Evolutionary conservation across 2,888 invertebrate genomes (phyloP).

Genomic region (Pollenia labialis): DNA sequence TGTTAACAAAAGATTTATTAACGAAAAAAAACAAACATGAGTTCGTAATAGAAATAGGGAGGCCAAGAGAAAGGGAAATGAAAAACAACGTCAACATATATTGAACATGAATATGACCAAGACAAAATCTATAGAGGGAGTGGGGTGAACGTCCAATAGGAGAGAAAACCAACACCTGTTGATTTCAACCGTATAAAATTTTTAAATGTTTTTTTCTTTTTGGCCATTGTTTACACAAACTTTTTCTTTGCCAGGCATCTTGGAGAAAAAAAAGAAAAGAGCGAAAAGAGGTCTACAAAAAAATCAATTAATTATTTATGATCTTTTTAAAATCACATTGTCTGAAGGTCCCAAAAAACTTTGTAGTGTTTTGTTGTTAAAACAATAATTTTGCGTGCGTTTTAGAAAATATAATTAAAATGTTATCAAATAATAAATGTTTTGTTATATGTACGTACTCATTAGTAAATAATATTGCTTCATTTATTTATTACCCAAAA

Average conservation of each 20-base stretch:
- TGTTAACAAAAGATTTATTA: constrained; percentile 64
- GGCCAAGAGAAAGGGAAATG: neutral
- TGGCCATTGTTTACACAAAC: constrained; percentile 25
- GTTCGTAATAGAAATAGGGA: neutral
- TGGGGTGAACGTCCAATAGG: too few relatives aligned
- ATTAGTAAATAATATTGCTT: constrained; percentile 33
- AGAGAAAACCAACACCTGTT: constrained; percentile 47
- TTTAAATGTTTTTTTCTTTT: constrained; percentile 51
- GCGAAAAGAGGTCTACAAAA: neutral
- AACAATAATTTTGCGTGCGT: constrained; percentile 1
- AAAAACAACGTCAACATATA: neutral
- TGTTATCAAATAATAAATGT: constrained; percentile 32
- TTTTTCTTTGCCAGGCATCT: neutral
- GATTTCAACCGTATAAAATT: constrained; percentile 35
- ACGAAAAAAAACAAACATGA: constrained; percentile 43
- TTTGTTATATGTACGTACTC: neutral
- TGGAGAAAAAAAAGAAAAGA: neutral
- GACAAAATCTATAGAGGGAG: neutral
- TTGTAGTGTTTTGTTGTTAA: neutral
- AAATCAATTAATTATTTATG: constrained; percentile 48
- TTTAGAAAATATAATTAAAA: constrained; percentile 14
- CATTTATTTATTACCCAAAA: constrained; percentile 16
- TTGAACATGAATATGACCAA: neutral
- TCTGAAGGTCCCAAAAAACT: too few relatives aligned
- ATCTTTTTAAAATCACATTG: too few relatives aligned